These are phyloP conservation scores for Mus caroli DNA, from an alignment of 2,797 vertebrate genomes.

Conservation along the genomic window DNA sequence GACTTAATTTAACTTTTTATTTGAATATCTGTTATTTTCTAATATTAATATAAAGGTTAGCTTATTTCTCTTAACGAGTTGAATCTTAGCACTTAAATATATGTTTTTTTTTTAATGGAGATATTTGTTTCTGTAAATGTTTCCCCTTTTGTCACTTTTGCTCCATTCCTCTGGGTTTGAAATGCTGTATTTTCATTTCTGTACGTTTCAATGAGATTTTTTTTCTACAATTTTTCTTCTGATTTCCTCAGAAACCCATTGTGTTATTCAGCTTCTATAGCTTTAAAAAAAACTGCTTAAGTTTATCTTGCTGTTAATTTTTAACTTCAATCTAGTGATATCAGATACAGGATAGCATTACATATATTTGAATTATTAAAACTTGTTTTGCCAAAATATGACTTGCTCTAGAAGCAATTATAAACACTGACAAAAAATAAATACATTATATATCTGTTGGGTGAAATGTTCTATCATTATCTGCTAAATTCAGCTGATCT, in stretches of 20 bases:
- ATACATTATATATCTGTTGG: neutral
- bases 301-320: neutral
- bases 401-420: too few relatives aligned
- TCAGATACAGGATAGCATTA: neutral
- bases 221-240: neutral
- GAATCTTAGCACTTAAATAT: neutral
- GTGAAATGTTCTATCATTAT: neutral
- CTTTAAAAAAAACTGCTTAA: neutral
- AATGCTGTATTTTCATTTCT: neutral
- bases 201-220: neutral
- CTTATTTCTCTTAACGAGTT: neutral
- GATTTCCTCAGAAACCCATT: neutral
- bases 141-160: neutral
- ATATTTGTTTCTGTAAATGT: neutral
- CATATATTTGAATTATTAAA: neutral
- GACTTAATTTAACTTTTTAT: neutral
- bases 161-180: neutral
- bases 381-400: neutral
- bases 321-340: neutral
- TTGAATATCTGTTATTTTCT: neutral
- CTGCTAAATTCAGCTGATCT: neutral
- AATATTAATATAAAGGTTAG: neutral
- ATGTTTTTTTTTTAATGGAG: neutral
- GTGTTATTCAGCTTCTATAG: neutral
- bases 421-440: neutral